These are phyloP conservation scores for Eciton burchellii DNA, from an alignment of 1,140 invertebrate genomes.

Conservation along the genomic window DNA sequence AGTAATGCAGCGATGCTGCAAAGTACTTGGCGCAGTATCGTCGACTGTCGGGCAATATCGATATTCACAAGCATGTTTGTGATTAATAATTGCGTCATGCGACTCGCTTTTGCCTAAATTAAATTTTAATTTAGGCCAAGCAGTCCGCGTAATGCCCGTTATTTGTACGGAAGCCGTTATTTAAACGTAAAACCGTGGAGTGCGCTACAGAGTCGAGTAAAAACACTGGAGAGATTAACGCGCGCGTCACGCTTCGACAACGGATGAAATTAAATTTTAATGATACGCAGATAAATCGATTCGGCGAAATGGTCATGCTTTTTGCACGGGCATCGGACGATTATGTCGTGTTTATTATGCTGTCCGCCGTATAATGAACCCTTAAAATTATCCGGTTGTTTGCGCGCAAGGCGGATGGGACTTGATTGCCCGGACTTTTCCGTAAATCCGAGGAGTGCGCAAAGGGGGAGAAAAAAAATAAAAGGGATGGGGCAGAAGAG, in stretches of 20 bases:
- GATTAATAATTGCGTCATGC: conserved; percentile 14
- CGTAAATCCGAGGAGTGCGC: background rate
- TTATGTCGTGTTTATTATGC: conserved; percentile 3
- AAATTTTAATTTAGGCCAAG: conserved; percentile 30
- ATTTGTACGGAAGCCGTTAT: conserved; percentile 10
- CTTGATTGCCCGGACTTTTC: background rate
- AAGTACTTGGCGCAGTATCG: background rate
- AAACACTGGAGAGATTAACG: conserved; percentile 30
- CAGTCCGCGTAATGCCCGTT: background rate
- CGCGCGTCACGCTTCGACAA: background rate
- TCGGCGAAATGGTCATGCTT: background rate
- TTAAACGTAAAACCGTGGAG: background rate
- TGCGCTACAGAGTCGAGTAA: conserved; percentile 9
- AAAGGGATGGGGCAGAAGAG: too few species aligned
- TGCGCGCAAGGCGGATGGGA: background rate
- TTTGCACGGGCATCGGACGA: background rate
- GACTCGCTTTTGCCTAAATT: conserved; percentile 21
- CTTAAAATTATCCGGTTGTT: conserved; percentile 7
- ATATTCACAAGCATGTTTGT: conserved; percentile 5
- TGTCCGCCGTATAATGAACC: background rate
- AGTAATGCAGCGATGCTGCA: background rate
- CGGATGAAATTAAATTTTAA: conserved; percentile 33
- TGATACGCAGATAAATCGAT: conserved; percentile 24
- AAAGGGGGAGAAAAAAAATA: conserved; percentile 1
- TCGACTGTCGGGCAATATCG: background rate